phyloP scores from a whole-genome alignment of 2,113 vertebrate species.

The Oriolus oriolus region DNA sequence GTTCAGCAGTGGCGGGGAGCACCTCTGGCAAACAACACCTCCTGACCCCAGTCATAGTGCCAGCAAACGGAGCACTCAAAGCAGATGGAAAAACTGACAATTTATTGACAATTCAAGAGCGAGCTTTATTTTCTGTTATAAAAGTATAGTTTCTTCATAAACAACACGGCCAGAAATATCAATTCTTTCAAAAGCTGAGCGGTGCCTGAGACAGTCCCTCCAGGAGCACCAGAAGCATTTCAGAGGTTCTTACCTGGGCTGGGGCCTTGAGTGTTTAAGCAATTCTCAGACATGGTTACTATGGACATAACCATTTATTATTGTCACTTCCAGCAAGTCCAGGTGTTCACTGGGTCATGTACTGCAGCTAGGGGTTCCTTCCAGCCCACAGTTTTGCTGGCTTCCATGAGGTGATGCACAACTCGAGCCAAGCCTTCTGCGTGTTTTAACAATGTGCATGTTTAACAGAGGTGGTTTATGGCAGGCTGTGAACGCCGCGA shows the following conservation, averaged over 20 bases:
- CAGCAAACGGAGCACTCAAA: rapidly evolving
- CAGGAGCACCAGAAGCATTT: not conserved
- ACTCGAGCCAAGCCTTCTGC: not conserved
- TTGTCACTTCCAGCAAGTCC: not conserved
- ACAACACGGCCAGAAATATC: not conserved
- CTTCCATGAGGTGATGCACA: not conserved
- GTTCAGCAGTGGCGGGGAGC: not conserved
- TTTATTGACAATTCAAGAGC: not conserved
- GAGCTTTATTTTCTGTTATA: not conserved
- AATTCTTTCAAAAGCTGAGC: not conserved
- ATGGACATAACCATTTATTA: not conserved
- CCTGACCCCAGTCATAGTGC: not conserved
- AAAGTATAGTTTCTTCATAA: not conserved
- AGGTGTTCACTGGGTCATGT: not conserved
- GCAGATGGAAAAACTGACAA: not conserved
- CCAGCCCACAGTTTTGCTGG: not conserved
- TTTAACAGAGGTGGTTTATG: not conserved
- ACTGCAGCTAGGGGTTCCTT: not conserved
- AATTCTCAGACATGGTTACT: not conserved
- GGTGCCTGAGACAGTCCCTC: not conserved
- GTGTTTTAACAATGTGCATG: not conserved
- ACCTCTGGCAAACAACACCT: not conserved
- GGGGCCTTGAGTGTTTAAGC: not conserved
- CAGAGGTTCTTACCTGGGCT: not conserved
- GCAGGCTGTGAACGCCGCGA: not conserved